phyloP scores from a whole-genome alignment of 2,797 vertebrate genomes.

The Acrossocheilus fasciatus region DNA sequence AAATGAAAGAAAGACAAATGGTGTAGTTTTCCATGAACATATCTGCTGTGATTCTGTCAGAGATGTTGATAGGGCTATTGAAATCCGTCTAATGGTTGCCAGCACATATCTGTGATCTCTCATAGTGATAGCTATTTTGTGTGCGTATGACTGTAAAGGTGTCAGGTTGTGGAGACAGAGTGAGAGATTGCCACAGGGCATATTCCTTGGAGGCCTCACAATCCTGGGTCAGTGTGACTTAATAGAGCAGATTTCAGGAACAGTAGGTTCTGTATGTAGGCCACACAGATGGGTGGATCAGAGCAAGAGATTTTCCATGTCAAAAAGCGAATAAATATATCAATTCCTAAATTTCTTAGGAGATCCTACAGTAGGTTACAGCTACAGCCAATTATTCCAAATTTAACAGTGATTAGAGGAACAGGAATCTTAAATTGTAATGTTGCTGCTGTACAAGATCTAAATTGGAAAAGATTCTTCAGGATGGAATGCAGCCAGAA shows the following conservation, averaged over 20 bases:
- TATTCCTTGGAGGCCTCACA: conserved; percentile 42
- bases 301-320: not conserved
- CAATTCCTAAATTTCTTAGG: not conserved
- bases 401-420: not conserved
- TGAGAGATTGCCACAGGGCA: conserved; percentile 32
- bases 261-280: conserved; percentile 20
- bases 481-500: conserved; percentile 13
- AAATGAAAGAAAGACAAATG: conserved; percentile 15
- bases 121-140: conserved; percentile 3
- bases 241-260: conserved; percentile 44
- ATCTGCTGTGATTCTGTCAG: conserved; percentile 11
- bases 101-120: conserved; percentile 18
- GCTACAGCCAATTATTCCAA: not conserved
- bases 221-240: conserved; percentile 54
- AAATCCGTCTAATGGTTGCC: conserved; percentile 2
- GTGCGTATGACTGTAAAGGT: conserved; percentile 19
- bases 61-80: not conserved
- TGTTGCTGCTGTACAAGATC: not conserved
- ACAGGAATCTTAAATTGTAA: not conserved
- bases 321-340: not conserved
- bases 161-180: conserved; percentile 17
- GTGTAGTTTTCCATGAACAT: not conserved
- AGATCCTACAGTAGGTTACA: not conserved
- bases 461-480: not conserved
- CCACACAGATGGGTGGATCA: conserved; percentile 23